A percentile compares a stretch with the other conserved stretches of the same genome.
These are phyloP conservation scores for Corythucha ciliata DNA, from an alignment of 2,888 invertebrate genomes.

Conservation along the genomic window DNA sequence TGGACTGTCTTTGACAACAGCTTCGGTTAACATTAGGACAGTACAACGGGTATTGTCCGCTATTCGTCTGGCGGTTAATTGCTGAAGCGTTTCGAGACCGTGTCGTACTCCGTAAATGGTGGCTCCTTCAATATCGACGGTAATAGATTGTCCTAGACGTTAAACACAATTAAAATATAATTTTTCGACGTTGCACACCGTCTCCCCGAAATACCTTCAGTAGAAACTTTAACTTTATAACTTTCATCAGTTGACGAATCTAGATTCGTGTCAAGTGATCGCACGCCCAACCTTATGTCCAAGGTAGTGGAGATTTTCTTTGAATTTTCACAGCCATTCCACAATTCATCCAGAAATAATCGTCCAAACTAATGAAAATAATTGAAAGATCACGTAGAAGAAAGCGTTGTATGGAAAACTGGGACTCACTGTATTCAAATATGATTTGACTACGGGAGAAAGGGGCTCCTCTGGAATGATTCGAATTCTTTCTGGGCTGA, in stretches of 20 bases:
- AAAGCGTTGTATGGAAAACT: too few relatives aligned
- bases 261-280: slow-evolving; percentile 45
- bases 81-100: slow-evolving; percentile 64
- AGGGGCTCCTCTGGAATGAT: slow-evolving; percentile 11
- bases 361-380: too few relatives aligned
- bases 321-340: slow-evolving; percentile 50
- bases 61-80: slow-evolving; percentile 43
- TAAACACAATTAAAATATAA: slow-evolving; percentile 4
- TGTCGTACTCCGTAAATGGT: slow-evolving; percentile 50
- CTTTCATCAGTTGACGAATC: slow-evolving; percentile 61
- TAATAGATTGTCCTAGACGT: slow-evolving; percentile 15
- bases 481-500: slow-evolving; percentile 14
- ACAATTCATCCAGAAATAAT: slow-evolving; percentile 49
- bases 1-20: slow-evolving; percentile 68
- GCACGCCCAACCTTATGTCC: slow-evolving; percentile 49
- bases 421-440: slow-evolving; percentile 16
- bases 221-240: slow-evolving; percentile 52
- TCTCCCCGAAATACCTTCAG: slow-evolving; percentile 44
- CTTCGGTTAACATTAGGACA: slow-evolving; percentile 51
- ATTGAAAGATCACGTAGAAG: too few relatives aligned
- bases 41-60: slow-evolving; percentile 6
- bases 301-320: slow-evolving; percentile 46
- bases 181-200: background rate
- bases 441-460: background rate
- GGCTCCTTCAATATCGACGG: slow-evolving; percentile 35